Evolutionary conservation across 2,888 invertebrate species (phyloP).

Genomic region (Apamea sordens): DNA sequence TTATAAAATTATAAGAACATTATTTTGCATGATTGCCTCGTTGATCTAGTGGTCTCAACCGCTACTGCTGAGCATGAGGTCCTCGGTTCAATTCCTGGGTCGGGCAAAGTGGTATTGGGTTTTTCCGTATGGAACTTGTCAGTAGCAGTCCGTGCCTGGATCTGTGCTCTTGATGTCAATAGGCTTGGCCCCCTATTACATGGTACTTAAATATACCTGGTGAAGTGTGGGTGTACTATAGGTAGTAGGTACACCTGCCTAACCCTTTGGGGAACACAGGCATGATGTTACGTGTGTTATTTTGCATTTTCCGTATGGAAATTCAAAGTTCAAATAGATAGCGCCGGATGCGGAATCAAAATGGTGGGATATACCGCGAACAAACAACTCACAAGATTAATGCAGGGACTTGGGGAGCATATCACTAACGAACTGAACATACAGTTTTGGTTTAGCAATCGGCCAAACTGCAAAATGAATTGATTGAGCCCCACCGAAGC

Average conservation of each 20-base stretch:
- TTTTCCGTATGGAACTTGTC: not conserved
- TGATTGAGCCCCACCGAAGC: too few species aligned
- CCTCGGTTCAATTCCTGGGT: not conserved
- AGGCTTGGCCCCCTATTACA: too few species aligned
- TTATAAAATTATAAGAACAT: not conserved
- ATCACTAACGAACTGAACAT: slow-evolving; percentile 1
- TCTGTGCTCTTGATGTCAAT: too few species aligned
- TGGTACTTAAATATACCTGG: not conserved
- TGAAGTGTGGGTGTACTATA: too few species aligned
- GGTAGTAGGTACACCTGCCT: too few species aligned
- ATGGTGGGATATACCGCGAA: not conserved
- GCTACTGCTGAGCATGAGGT: not conserved
- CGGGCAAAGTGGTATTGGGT: not conserved
- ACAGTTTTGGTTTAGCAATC: not conserved
- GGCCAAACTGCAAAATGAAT: too few species aligned
- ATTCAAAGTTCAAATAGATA: slow-evolving; percentile 4
- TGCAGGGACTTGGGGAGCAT: slow-evolving; percentile 13
- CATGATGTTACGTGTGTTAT: not conserved
- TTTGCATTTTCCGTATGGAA: slow-evolving; percentile 1
- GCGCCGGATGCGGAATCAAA: not conserved
- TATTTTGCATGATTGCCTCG: not conserved
- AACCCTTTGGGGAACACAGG: not conserved
- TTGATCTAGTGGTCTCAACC: not conserved
- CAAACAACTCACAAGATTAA: slow-evolving; percentile 21
- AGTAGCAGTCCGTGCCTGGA: too few species aligned